A percentile compares a stretch with the other conserved stretches of the same genome.
phyloP scores from a whole-genome alignment of 2,888 invertebrate genomes.

The Resseliella maxima region DNA sequence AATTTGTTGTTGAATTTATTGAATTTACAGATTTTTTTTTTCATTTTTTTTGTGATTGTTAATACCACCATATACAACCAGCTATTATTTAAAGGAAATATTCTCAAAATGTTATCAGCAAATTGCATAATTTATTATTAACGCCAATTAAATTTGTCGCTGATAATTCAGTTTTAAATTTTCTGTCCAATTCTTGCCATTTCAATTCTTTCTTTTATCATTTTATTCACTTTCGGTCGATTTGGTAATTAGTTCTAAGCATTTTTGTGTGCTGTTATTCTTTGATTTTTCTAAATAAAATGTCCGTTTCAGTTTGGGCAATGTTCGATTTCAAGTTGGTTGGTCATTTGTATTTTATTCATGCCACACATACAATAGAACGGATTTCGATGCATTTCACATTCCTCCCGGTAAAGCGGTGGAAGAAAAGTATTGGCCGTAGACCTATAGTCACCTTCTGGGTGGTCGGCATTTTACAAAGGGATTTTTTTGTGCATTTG shows the following conservation, averaged over 20 bases:
- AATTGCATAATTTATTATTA: neutral
- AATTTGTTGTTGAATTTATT: neutral
- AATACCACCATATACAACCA: neutral
- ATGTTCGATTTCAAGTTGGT: neutral
- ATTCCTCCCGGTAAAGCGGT: neutral
- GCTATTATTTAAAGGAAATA: neutral
- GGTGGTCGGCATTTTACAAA: constrained; percentile 58
- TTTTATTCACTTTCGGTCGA: neutral
- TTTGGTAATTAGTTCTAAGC: constrained; percentile 28
- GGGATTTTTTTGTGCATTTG: constrained; percentile 51
- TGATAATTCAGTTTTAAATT: neutral
- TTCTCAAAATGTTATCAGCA: neutral
- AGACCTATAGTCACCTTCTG: constrained; percentile 57
- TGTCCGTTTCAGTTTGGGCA: neutral
- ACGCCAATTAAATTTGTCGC: neutral
- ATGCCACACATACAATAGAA: neutral
- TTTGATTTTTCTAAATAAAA: neutral
- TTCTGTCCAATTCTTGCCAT: neutral
- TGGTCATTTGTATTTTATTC: neutral
- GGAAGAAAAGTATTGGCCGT: neutral
- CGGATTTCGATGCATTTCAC: neutral
- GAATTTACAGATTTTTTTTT: neutral
- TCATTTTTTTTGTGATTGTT: constrained; percentile 11
- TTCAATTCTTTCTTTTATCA: neutral
- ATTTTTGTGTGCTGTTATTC: neutral